Conservation (phyloP, 30 jellyfish, hydroid and myxozoan genomes). For the Catostylus mosaicus region DNA sequence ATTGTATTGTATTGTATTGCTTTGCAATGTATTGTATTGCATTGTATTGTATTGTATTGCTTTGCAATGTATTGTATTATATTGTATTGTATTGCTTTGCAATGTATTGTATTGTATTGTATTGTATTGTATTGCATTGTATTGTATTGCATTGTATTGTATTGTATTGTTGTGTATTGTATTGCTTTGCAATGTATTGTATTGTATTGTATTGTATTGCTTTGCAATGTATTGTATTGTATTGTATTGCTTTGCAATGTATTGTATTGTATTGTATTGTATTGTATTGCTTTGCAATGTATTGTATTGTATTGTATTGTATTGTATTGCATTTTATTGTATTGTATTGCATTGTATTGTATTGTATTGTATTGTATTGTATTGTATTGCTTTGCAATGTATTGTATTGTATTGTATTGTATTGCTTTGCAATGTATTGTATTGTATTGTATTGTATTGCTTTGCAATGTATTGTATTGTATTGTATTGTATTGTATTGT, state of each 20-base stretch:
- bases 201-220: neutral
- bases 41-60: neutral
- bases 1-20: neutral
- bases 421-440: neutral
- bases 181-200: neutral
- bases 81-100: neutral
- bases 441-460: neutral
- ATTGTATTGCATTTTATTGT: no score
- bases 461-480: neutral
- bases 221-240: neutral
- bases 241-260: neutral
- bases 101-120: neutral
- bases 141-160: neutral
- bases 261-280: neutral
- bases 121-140: neutral
- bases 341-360: neutral
- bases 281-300: neutral
- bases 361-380: neutral
- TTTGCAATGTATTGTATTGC: neutral
- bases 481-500: neutral
- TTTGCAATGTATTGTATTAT: neutral
- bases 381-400: neutral
- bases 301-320: neutral
- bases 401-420: neutral
- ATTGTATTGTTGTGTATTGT: no score